Evolutionary conservation across 2,888 invertebrate genomes (phyloP).

Genomic region (Tenthredo livida): DNA sequence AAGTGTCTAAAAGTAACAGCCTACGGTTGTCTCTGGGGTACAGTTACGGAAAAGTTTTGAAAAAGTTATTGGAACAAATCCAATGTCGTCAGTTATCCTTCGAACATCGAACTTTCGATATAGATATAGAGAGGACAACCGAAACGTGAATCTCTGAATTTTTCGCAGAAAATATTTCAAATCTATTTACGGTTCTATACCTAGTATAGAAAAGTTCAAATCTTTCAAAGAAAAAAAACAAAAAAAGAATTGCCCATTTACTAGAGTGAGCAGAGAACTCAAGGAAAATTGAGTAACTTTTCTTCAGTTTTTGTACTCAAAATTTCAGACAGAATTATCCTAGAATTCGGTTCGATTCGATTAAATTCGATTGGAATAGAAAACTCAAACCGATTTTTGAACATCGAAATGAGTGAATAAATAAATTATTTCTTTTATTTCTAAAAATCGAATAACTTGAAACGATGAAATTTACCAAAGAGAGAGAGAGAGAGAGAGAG

Average conservation of each 20-base stretch:
- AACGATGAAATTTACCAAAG: not conserved
- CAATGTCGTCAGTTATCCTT: constrained; percentile 38
- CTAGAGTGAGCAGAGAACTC: not conserved
- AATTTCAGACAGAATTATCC: not conserved
- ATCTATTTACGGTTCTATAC: not conserved
- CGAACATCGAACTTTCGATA: constrained; percentile 15
- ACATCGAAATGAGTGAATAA: not conserved
- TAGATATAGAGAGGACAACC: not conserved
- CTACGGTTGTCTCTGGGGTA: constrained; percentile 30
- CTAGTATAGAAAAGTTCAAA: not conserved
- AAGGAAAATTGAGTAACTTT: not conserved
- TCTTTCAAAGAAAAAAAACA: not conserved
- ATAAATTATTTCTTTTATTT: not conserved
- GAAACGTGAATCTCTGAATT: constrained; percentile 2
- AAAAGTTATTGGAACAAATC: constrained; percentile 41
- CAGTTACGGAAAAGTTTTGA: constrained; percentile 30
- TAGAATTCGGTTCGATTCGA: not conserved
- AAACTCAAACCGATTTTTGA: too few species aligned
- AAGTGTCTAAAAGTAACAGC: constrained; percentile 19
- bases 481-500: too few species aligned
- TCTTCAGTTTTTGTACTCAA: not conserved
- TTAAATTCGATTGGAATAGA: too few species aligned
- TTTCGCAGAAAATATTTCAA: not conserved
- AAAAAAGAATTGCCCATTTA: not conserved
- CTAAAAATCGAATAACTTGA: not conserved